Evolutionary conservation across 2,888 invertebrate genomes (phyloP), one percentile per base, ranked within the genome.

Genomic region (Brachyopa scutellaris): DNA sequence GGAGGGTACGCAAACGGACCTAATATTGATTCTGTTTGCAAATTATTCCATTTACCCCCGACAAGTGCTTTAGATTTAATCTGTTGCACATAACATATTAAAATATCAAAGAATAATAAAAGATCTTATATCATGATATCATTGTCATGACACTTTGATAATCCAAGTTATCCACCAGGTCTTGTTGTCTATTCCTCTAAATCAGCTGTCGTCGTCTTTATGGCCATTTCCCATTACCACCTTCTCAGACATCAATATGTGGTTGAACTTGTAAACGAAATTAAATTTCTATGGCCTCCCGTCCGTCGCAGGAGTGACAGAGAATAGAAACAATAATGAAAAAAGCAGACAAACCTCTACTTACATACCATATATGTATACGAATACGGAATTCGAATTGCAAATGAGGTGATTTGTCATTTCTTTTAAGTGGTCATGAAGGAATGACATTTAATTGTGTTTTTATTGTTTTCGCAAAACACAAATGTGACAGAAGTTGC

Each of bases 231-330:
- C 1, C 55, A 19, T 15, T 19, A 29, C 29, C 29, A n/a, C 17
- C 40, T 40, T 9, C 3, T 17, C 19, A 9, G 17, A 26, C 40
- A 40, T 29, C 17, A 57, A 57, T 40, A 38, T 38, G 8, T 40
- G 17, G 59, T 42, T 42, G 29, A 26, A 49, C 15, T 36, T 62
- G 47, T 31, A 40, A 51, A 29, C 17, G 29, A 53, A 51, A 40
- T 26, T 11, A 7, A 17, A 66, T 40, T 66, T 40, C 51, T 66
- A 66, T 66, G 66, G 66, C 51, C 40, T 66, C 59, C 15, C 59
- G 13, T 29, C 6, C 4, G n/a, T n/a, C 9, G 33, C 0, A 40
- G 40, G 40, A 9, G 13, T 59, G 26, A 29, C 40, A 29, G 40
- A 59, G 42, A 26, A n/a, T 29, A 40, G 26, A 15, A 42, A 40